Evolutionary conservation across 2,113 vertebrate genomes (phyloP).

Genomic region (Hydropotes inermis): DNA sequence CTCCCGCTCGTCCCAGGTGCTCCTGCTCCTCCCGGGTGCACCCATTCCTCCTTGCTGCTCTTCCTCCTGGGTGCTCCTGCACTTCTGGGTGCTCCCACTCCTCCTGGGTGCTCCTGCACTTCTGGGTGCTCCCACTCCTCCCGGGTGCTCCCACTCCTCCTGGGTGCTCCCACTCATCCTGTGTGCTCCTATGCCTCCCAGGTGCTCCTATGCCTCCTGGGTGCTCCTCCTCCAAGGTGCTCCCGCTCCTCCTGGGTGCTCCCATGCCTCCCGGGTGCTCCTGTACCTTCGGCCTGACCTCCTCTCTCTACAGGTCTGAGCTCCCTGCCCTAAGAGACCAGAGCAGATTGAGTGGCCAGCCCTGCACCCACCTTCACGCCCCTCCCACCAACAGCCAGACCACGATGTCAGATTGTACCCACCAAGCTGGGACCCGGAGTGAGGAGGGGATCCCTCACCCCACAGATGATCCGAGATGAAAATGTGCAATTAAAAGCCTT

Average conservation of each 20-base stretch:
- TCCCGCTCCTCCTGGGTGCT: accelerated
- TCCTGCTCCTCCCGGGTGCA: accelerated
- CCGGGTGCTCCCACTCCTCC: accelerated
- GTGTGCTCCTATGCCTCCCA: too few species aligned
- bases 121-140: too few species aligned
- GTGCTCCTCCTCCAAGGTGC: too few species aligned
- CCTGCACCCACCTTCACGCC: neutral
- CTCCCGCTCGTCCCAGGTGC: accelerated
- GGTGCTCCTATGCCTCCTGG: too few species aligned
- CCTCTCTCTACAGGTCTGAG: constrained; percentile 57
- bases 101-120: accelerated
- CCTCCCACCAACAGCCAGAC: constrained; percentile 15
- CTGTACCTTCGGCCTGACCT: neutral
- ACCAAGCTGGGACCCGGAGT: neutral
- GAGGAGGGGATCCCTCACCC: neutral
- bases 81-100: accelerated
- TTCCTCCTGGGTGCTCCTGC: accelerated
- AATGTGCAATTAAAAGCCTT: constrained; percentile 63
- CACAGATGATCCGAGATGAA: neutral
- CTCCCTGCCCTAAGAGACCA: constrained; percentile 62
- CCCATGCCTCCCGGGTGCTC: too few species aligned
- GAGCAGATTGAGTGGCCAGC: neutral
- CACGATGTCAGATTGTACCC: neutral
- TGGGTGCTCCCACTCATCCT: too few species aligned
- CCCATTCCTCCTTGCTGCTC: accelerated